These are phyloP conservation scores for Entomyzon cyanotis DNA, from an alignment of 2,113 vertebrate genomes.

Conservation along the genomic window DNA sequence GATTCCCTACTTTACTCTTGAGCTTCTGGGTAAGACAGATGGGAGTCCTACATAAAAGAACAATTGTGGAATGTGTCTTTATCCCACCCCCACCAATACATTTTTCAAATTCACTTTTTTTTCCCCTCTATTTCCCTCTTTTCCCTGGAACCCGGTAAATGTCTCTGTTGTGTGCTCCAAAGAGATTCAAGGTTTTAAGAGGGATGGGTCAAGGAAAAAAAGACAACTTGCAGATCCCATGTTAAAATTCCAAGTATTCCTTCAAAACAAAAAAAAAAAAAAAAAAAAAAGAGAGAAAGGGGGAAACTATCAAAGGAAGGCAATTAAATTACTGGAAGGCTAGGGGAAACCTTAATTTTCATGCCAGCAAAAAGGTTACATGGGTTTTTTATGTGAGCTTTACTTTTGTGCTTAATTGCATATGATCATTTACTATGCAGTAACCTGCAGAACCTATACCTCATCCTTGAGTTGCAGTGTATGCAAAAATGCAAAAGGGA, in stretches of 20 bases:
- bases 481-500: neutral
- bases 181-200: slow-evolving; percentile 52
- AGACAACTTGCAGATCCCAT: neutral
- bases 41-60: neutral
- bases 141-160: slow-evolving; percentile 36
- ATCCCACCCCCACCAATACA: neutral
- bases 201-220: neutral
- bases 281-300: slow-evolving; percentile 38
- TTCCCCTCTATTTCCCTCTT: neutral
- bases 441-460: neutral
- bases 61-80: slow-evolving; percentile 50
- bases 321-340: neutral
- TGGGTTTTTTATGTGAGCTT: neutral
- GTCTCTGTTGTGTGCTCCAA: slow-evolving; percentile 20
- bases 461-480: neutral
- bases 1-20: neutral
- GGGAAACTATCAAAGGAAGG: slow-evolving; percentile 29
- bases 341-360: neutral
- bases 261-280: slow-evolving; percentile 44
- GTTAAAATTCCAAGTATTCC: slow-evolving; percentile 38
- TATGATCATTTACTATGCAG: neutral
- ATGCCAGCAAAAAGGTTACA: neutral
- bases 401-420: neutral
- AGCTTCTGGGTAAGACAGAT: neutral
- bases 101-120: slow-evolving; percentile 59